Percentiles rank a stretch among this genome's conserved stretches.
Evolutionary conservation across 2,113 vertebrate genomes (phyloP).

Genomic region (Microcebus lehilahytsara): DNA sequence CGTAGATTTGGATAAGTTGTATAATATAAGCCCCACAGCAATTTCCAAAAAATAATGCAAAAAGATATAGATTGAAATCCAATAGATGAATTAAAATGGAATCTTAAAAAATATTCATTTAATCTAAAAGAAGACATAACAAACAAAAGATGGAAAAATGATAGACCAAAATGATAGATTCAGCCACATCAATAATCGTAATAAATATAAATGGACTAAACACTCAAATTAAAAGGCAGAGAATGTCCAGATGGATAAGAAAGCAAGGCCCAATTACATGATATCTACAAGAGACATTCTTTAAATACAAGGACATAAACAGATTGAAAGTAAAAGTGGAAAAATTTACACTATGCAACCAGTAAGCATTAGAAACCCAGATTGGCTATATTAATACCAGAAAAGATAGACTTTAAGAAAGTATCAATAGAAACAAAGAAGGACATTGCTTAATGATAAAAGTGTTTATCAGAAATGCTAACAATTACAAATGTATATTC

Average conservation of each 20-base stretch:
- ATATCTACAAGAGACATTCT: neutral
- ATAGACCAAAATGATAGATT: neutral
- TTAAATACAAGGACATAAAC: neutral
- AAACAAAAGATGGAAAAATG: neutral
- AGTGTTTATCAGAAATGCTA: neutral
- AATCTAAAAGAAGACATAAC: neutral
- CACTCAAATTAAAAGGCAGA: neutral
- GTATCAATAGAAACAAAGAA: neutral
- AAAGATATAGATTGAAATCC: neutral
- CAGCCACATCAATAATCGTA: neutral
- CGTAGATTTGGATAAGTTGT: neutral
- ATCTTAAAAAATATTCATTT: neutral
- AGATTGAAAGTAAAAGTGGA: neutral
- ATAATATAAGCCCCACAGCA: neutral
- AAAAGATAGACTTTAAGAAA: neutral
- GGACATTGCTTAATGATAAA: neutral
- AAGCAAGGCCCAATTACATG: neutral
- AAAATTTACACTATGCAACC: neutral
- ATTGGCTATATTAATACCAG: neutral
- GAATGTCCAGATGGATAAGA: neutral
- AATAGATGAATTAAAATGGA: neutral
- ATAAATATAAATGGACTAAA: neutral
- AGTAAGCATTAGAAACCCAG: neutral
- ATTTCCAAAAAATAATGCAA: neutral
- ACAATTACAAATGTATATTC: neutral